These are phyloP conservation scores for Tetrao urogallus DNA, from an alignment of 2,113 vertebrate species.

Conservation along the genomic window DNA sequence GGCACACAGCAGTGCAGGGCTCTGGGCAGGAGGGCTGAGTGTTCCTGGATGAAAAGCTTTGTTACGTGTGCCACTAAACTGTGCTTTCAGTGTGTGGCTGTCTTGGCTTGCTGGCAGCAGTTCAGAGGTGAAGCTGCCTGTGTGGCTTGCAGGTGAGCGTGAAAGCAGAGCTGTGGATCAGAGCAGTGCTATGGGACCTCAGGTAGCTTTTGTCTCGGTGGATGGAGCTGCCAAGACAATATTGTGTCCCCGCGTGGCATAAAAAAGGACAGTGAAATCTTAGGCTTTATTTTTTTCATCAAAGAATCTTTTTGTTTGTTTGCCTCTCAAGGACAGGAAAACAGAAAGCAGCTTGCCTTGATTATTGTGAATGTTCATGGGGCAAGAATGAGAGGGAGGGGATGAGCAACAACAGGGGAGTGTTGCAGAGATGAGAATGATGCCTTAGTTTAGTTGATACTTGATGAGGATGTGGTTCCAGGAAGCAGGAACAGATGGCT, in stretches of 20 bases:
- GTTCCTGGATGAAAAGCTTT: not conserved
- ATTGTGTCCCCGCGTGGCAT: not conserved
- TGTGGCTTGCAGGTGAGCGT: not conserved
- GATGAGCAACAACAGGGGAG: not conserved
- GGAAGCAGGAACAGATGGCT: conserved; percentile 30
- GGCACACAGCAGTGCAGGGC: not conserved
- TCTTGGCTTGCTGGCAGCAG: not conserved
- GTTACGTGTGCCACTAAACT: not conserved
- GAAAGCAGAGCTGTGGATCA: not conserved
- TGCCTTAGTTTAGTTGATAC: conserved; percentile 22
- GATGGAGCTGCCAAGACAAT: not conserved
- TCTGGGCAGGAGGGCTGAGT: not conserved
- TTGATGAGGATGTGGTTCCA: not conserved
- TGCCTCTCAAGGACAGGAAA: not conserved
- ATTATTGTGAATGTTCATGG: not conserved
- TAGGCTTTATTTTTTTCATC: not conserved
- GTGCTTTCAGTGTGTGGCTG: not conserved
- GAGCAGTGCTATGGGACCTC: not conserved
- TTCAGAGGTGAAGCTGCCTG: not conserved
- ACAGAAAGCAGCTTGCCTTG: conserved; percentile 9
- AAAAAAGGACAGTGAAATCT: not conserved
- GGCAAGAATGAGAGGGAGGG: not conserved
- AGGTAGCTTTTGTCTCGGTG: not conserved
- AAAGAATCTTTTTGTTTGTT: not conserved
- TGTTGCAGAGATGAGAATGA: not conserved